phyloP scores from a whole-genome alignment of 2,797 vertebrate species.

The Propithecus deckenii region DNA sequence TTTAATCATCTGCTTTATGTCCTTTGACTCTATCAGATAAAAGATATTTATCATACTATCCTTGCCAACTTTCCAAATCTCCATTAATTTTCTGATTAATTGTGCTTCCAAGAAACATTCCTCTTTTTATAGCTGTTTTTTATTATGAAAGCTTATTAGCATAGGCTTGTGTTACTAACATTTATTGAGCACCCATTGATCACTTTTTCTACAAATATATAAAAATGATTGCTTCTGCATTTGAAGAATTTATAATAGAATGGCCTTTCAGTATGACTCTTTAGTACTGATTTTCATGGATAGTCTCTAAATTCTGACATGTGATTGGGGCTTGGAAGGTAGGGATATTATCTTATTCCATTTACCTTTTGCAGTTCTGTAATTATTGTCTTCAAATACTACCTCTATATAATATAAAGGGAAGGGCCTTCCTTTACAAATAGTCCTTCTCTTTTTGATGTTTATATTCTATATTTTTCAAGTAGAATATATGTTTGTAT shows the following conservation, averaged over 20 bases:
- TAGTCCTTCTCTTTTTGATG: background rate
- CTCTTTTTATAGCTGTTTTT: background rate
- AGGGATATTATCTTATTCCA: background rate
- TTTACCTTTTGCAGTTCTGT: background rate
- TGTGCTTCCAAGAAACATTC: slow-evolving; percentile 23
- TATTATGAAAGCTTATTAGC: slow-evolving; percentile 16
- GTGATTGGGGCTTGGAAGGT: background rate
- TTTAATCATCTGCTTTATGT: background rate
- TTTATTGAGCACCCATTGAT: background rate
- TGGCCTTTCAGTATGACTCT: background rate
- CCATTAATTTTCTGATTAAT: slow-evolving; percentile 21
- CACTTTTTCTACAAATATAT: background rate
- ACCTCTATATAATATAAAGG: background rate
- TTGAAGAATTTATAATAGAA: background rate
- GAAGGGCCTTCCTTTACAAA: background rate
- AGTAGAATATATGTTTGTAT: background rate
- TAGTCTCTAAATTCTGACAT: background rate
- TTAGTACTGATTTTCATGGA: background rate
- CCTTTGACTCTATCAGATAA: slow-evolving; percentile 20
- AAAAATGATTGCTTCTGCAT: background rate
- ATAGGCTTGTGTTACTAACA: background rate
- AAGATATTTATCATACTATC: background rate
- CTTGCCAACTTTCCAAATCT: slow-evolving; percentile 24
- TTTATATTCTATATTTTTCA: background rate
- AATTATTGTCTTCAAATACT: background rate